Evolutionary conservation across 2,888 invertebrate species (phyloP).

Genomic region (Melanargia galathea): DNA sequence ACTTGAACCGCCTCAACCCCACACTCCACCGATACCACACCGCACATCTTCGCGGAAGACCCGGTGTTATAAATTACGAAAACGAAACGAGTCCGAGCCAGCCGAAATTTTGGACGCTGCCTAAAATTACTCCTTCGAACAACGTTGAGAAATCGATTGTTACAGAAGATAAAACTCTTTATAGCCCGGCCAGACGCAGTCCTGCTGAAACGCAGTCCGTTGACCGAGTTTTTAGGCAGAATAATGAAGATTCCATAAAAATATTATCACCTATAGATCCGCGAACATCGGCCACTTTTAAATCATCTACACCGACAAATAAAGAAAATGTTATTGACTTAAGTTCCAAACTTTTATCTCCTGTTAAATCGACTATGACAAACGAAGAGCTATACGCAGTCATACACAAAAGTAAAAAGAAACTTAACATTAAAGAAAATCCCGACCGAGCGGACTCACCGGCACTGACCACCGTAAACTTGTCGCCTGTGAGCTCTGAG

Average conservation of each 20-base stretch:
- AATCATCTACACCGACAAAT: constrained; percentile 86
- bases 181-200: constrained; percentile 43
- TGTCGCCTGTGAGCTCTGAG: constrained; percentile 79
- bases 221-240: constrained; percentile 6
- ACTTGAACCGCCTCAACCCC: constrained; percentile 61
- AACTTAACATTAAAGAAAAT: constrained; percentile 84
- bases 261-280: constrained; percentile 88
- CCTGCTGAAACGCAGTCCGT: constrained; percentile 42
- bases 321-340: constrained; percentile 78
- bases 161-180: constrained; percentile 25
- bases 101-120: constrained; percentile 84
- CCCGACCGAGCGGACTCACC: constrained; percentile 77
- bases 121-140: constrained; percentile 62
- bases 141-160: constrained; percentile 38
- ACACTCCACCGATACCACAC: constrained; percentile 61
- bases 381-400: constrained; percentile 89
- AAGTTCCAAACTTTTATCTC: constrained; percentile 81
- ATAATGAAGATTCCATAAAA: constrained; percentile 72
- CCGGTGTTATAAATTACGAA: constrained; percentile 63
- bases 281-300: constrained; percentile 81
- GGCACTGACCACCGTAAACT: constrained; percentile 68
- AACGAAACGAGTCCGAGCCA: constrained; percentile 55
- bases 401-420: constrained; percentile 89
- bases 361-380: constrained; percentile 88
- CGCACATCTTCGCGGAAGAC: constrained; percentile 65